Evolutionary conservation across 2,797 vertebrate species (phyloP).

Genomic region (Artibeus lituratus): DNA sequence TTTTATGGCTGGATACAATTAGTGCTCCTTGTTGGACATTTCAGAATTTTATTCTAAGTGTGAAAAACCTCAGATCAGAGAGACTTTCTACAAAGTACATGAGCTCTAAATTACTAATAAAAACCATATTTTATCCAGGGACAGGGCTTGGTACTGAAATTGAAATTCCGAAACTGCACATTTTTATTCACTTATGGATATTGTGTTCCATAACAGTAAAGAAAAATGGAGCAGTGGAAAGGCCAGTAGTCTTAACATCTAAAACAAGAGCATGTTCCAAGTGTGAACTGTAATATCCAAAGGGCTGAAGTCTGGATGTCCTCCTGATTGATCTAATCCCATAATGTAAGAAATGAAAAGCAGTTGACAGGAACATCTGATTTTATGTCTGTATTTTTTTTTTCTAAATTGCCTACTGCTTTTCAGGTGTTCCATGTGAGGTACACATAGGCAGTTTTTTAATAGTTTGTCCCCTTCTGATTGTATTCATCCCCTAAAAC

Average conservation of each 20-base stretch:
- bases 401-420: not conserved
- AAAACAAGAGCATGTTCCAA: not conserved
- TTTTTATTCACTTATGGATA: constrained; percentile 24
- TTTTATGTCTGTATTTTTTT: not conserved
- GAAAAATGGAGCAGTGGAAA: not conserved
- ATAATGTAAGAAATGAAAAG: not conserved
- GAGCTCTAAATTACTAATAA: constrained; percentile 62
- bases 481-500: not conserved
- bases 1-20: constrained; percentile 40
- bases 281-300: not conserved
- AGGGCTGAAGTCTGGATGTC: not conserved
- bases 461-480: not conserved
- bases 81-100: constrained; percentile 67
- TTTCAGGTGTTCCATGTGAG: not conserved
- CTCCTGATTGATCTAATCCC: not conserved
- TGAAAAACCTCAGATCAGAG: constrained; percentile 56
- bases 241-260: not conserved
- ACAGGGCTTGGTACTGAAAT: constrained; percentile 13
- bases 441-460: not conserved
- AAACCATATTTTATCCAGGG: constrained; percentile 50
- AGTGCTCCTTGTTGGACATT: constrained; percentile 9
- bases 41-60: constrained; percentile 60
- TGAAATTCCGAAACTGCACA: constrained; percentile 37
- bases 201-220: not conserved
- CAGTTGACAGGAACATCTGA: not conserved